These are phyloP conservation scores for Hippocampus mohnikei DNA, from an alignment of 2,113 vertebrate genomes.

Conservation along the genomic window DNA sequence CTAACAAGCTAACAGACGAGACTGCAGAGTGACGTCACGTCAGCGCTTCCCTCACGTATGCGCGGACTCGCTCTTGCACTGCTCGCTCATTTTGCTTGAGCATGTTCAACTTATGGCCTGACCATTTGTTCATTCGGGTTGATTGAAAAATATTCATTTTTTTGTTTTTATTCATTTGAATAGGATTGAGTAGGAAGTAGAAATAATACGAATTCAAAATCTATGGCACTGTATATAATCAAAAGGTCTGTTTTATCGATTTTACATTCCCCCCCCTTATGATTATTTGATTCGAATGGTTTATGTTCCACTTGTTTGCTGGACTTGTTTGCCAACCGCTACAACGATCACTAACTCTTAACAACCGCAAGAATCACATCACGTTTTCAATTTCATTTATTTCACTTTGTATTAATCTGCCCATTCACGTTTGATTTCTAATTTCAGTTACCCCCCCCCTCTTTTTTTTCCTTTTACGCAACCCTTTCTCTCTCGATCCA, in stretches of 20 bases:
- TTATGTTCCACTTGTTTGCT: too few relatives aligned
- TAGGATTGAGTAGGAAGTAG: too few relatives aligned
- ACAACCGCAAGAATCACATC: slow-evolving; percentile 14
- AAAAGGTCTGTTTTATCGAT: too few relatives aligned
- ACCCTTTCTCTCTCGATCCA: slow-evolving; percentile 58
- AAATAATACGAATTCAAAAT: too few relatives aligned
- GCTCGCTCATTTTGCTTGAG: background rate
- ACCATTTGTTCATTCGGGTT: slow-evolving; percentile 17
- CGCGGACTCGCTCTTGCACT: background rate
- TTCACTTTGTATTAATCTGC: slow-evolving; percentile 48
- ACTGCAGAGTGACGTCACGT: background rate
- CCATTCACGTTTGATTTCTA: slow-evolving; percentile 70
- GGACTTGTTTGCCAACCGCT: too few relatives aligned
- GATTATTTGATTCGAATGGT: too few relatives aligned
- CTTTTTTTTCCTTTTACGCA: slow-evolving; percentile 60
- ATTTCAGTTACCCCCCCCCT: slow-evolving; percentile 64
- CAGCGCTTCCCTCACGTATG: background rate
- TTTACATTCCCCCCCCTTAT: too few relatives aligned
- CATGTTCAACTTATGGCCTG: background rate
- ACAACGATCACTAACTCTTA: background rate
- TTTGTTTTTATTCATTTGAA: too few relatives aligned
- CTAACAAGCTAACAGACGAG: slow-evolving; percentile 46
- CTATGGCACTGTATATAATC: too few relatives aligned
- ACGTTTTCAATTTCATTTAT: slow-evolving; percentile 31
- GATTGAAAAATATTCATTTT: slow-evolving; percentile 13